Evolutionary conservation across 35 echinoderm and acorn worm genomes (phyloP).

Genomic region (Ophiothrix spiculata): DNA sequence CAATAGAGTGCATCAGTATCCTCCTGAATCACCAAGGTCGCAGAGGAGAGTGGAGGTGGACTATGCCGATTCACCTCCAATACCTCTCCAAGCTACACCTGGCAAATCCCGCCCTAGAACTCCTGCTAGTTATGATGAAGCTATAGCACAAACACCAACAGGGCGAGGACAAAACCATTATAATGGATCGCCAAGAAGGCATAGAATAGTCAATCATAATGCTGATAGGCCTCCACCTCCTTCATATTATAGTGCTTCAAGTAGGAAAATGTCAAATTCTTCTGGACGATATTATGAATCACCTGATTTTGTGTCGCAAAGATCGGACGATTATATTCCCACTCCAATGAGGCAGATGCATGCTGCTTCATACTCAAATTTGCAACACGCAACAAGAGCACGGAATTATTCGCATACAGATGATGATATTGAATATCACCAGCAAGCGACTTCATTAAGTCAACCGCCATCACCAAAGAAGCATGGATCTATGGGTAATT

Average conservation of each 20-base stretch:
- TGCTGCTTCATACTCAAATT: conserved; percentile 74
- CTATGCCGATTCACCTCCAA: background rate
- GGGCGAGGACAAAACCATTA: conserved; percentile 24
- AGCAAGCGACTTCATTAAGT: conserved; percentile 40
- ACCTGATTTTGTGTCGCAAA: conserved; percentile 52
- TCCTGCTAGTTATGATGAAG: background rate
- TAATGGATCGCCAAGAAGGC: conserved; percentile 2
- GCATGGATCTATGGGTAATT: conserved; percentile 73
- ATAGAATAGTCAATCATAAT: background rate
- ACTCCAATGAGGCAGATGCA: conserved; percentile 51
- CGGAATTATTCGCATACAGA: conserved; percentile 35
- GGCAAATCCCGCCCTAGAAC: conserved; percentile 14
- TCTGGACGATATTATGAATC: conserved; percentile 74
- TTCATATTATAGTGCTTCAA: conserved; percentile 12
- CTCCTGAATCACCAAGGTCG: background rate
- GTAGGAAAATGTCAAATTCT: conserved; percentile 31
- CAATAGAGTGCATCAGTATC: no score
- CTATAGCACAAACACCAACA: background rate
- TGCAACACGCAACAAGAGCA: conserved; percentile 43
- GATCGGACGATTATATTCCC: conserved; percentile 23
- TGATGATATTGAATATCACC: conserved; percentile 58
- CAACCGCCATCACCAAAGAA: conserved; percentile 74
- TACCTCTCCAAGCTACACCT: background rate
- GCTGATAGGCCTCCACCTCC: conserved; percentile 50
- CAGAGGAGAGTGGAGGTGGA: background rate